A percentile compares a stretch with the other conserved stretches of the same genome.
Evolutionary conservation across 2,113 vertebrate species (phyloP).

Genomic region (Carlito syrichta): DNA sequence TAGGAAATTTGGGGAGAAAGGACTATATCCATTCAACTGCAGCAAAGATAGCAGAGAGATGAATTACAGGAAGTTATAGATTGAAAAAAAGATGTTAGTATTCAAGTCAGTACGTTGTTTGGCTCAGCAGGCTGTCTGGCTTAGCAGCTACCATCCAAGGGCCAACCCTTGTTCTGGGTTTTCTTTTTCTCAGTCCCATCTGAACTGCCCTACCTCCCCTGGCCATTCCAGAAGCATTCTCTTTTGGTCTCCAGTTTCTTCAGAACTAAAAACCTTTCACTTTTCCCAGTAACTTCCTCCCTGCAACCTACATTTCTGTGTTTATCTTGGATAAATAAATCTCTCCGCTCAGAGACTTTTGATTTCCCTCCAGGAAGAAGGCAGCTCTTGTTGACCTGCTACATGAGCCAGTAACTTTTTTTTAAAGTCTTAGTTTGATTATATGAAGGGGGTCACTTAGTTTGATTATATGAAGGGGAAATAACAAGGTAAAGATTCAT

Average conservation of each 20-base stretch:
- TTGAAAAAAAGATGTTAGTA: background rate
- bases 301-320: background rate
- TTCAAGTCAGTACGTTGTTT: background rate
- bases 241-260: background rate
- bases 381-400: background rate
- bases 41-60: background rate
- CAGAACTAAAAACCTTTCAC: background rate
- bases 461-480: background rate
- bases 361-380: background rate
- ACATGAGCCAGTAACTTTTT: background rate
- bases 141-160: background rate
- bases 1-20: background rate
- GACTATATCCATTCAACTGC: background rate
- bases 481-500: background rate
- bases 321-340: slow-evolving; percentile 13
- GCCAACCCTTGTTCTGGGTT: background rate
- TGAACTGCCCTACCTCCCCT: background rate
- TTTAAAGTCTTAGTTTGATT: background rate
- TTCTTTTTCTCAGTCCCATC: background rate
- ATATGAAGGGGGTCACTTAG: background rate
- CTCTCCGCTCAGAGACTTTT: background rate
- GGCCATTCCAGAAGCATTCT: background rate
- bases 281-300: background rate
- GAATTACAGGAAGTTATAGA: background rate
- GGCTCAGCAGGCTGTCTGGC: background rate